Conservation (phyloP, 1,140 invertebrate species). For the Acromyrmex charruanus region DNA sequence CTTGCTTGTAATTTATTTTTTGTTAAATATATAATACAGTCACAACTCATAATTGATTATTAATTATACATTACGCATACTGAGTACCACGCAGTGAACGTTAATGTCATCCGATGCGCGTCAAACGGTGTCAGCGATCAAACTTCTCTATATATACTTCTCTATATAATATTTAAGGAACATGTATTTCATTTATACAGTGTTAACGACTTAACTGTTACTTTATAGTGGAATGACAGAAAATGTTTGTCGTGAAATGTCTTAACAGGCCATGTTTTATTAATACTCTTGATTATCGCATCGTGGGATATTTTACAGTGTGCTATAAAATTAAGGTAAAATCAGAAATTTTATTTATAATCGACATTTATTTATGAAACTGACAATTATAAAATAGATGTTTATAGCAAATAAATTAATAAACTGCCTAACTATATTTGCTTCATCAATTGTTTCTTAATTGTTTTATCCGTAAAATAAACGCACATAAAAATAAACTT, state of each 20-base stretch:
- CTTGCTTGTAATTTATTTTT: conserved; percentile 19
- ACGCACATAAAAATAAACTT: not conserved
- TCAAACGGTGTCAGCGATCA: not conserved
- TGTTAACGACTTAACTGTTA: not conserved
- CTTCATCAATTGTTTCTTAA: not conserved
- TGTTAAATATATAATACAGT: not conserved
- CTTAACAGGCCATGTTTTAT: not conserved
- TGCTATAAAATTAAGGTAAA: not conserved
- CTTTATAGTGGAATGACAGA: not conserved
- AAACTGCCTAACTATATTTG: not conserved
- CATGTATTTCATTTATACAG: not conserved
- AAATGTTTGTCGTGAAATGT: not conserved
- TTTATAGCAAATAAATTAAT: not conserved
- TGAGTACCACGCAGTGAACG: not conserved
- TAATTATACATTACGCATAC: not conserved
- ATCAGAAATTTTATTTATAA: not conserved
- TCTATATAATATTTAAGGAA: not conserved
- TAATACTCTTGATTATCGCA: not conserved
- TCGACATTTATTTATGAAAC: not conserved
- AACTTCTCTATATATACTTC: not conserved
- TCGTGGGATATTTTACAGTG: not conserved
- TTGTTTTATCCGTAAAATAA: not conserved
- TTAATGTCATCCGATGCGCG: not conserved
- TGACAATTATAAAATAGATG: not conserved
- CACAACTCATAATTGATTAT: not conserved